Base-by-base conservation (phyloP, 1,140 invertebrate species). In the Lucilia cuprina region DNA sequence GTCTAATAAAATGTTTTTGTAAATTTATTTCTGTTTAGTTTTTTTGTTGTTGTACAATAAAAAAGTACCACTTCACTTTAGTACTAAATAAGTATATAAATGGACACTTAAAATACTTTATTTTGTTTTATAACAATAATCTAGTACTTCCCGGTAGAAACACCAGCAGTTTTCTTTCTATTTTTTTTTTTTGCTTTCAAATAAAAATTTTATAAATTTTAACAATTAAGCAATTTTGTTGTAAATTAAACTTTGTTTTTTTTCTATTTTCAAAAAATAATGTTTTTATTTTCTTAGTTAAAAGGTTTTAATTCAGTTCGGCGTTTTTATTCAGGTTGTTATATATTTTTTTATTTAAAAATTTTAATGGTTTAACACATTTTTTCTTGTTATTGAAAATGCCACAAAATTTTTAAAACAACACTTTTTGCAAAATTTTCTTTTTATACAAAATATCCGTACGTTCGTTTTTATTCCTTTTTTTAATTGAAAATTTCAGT, bases 401-500 rank as follows among this genome's bases (percentile, higher is more conserved):
- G 35, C 65, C 60, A 74, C 17, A 83, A 83, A 82, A 47, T 75
- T 41, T 41, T 77, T 30, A 30, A 21, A 5, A 77, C 25, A 82
- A 21, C 30, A 77, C 25, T 82, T 30, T 30, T 65, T 65, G 50
- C 35, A 82, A 49, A 82, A 3, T 41, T 80, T 65, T 77, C 21
- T 75, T 50, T 82, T 84, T 77, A 80, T 80, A 80, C 47, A 83
- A 83, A 83, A 83, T 83, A 65, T 83, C 82, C 60, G 60, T 30
- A 35, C 82, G 65, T 83, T 83, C 34, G 82, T 70, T 83, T 85
- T 19, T 82, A 50, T 47, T 47, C 49, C 35, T 21, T 85, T 77
- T 84, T 60, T 78, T 77, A 50, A 60, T 14, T 60, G n/a, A 70
- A 83, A 41, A 83, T 65, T 50, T 60, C 25, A 41, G 41, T 41